Evolutionary conservation across 2,113 vertebrate species (phyloP).

Genomic region (Vidua chalybeata): DNA sequence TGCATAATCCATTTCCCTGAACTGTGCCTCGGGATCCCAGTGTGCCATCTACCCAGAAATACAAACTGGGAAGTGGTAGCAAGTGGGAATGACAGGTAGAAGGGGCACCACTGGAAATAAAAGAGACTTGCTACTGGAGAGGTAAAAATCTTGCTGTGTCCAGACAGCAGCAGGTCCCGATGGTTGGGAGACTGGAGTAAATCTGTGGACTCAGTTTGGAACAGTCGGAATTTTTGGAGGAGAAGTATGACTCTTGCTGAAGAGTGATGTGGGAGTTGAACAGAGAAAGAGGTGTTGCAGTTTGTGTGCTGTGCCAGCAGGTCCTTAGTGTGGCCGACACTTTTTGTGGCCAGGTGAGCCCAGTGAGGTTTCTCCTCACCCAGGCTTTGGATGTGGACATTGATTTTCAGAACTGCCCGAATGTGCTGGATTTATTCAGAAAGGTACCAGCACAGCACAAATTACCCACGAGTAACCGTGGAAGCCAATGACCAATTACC

Average conservation of each 20-base stretch:
- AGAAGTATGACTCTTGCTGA: background rate
- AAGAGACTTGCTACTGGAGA: rapidly evolving
- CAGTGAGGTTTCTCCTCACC: background rate
- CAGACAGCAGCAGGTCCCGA: background rate
- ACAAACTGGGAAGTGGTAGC: background rate
- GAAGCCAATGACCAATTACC: constrained; percentile 11
- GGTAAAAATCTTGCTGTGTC: background rate
- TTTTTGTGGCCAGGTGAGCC: background rate
- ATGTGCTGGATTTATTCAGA: background rate
- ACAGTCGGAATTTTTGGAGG: background rate
- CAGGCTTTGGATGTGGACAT: background rate
- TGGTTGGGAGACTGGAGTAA: background rate
- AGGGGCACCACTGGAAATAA: background rate
- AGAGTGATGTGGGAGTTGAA: background rate
- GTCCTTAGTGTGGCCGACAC: background rate
- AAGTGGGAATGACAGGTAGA: background rate
- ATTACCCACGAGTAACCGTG: background rate
- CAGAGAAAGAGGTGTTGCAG: rapidly evolving
- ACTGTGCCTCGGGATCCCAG: background rate
- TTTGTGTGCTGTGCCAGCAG: background rate
- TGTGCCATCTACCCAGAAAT: rapidly evolving
- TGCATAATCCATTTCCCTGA: background rate
- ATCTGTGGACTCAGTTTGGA: background rate
- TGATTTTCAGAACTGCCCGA: background rate
- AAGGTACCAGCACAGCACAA: background rate